These are phyloP conservation scores for Aphyosemion australe DNA, from an alignment of 2,113 vertebrate species.

Conservation along the genomic window DNA sequence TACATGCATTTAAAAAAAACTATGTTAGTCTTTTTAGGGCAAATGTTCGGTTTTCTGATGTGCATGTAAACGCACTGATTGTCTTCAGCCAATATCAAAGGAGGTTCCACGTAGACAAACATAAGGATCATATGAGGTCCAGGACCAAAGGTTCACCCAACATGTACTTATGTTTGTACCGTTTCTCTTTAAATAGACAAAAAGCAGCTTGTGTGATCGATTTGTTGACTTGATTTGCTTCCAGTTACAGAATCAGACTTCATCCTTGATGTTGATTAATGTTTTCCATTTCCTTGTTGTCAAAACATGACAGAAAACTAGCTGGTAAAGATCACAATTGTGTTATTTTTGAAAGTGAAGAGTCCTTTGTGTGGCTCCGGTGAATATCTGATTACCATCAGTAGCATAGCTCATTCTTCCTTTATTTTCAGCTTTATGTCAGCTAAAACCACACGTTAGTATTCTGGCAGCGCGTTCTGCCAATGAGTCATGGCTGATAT, in stretches of 20 bases:
- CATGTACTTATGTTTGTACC: too few relatives aligned
- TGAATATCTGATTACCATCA: neutral
- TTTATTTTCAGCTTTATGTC: slow-evolving; percentile 28
- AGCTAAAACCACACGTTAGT: slow-evolving; percentile 22
- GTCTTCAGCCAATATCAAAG: too few relatives aligned
- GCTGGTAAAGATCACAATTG: neutral
- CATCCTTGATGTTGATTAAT: slow-evolving; percentile 2
- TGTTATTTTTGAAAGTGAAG: slow-evolving; percentile 9
- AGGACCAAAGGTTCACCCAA: too few relatives aligned
- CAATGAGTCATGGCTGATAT: slow-evolving; percentile 42
- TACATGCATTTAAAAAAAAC: too few relatives aligned
- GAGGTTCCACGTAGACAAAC: too few relatives aligned
- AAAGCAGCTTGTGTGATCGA: neutral
- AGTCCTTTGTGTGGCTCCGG: neutral
- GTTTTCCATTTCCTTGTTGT: slow-evolving; percentile 8
- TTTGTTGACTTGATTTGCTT: neutral
- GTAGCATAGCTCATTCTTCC: slow-evolving; percentile 12
- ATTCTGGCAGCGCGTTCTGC: slow-evolving; percentile 19
- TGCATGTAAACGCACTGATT: too few relatives aligned
- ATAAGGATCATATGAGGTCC: too few relatives aligned
- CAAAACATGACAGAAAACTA: slow-evolving; percentile 12
- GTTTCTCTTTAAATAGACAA: neutral
- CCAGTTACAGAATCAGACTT: slow-evolving; percentile 6
- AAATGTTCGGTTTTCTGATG: too few relatives aligned
- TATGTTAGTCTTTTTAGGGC: too few relatives aligned